These are phyloP conservation scores for Ornithoptera priamus DNA, from an alignment of 2,888 invertebrate species.

Conservation along the genomic window DNA sequence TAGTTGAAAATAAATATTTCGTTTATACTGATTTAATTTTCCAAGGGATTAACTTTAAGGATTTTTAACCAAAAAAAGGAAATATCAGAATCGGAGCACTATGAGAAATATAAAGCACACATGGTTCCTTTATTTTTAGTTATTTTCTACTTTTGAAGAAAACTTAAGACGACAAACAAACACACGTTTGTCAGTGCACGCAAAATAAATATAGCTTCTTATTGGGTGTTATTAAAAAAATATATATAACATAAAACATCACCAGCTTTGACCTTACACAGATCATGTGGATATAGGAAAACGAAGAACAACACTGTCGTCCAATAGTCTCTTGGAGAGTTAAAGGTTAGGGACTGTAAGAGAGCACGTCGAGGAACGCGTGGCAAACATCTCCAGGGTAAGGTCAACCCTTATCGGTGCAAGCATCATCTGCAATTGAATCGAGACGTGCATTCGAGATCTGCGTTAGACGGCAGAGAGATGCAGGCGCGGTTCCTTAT, in stretches of 20 bases:
- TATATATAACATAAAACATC: neutral
- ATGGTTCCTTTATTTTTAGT: no score
- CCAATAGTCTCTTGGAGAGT: conserved; percentile 12
- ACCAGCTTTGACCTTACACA: neutral
- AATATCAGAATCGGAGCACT: no score
- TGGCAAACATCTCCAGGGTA: conserved; percentile 32
- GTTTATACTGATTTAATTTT: no score
- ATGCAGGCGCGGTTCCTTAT: conserved; percentile 66
- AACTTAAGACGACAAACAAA: no score
- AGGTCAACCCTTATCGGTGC: conserved; percentile 48
- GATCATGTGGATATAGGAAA: neutral
- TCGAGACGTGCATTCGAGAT: conserved; percentile 43
- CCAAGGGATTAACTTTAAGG: no score
- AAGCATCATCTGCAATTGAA: conserved; percentile 33
- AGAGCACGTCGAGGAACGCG: conserved; percentile 9
- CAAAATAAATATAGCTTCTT: neutral
- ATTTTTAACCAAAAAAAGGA: no score
- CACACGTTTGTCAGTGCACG: neutral
- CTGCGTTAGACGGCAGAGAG: conserved; percentile 56
- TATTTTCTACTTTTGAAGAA: no score
- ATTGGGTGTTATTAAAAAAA: neutral
- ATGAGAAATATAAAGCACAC: no score
- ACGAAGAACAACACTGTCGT: conserved; percentile 1
- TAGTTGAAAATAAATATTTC: no score
- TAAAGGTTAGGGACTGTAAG: conserved; percentile 14